phyloP scores from a whole-genome alignment of 2,113 vertebrate genomes.

The Lota lota region DNA sequence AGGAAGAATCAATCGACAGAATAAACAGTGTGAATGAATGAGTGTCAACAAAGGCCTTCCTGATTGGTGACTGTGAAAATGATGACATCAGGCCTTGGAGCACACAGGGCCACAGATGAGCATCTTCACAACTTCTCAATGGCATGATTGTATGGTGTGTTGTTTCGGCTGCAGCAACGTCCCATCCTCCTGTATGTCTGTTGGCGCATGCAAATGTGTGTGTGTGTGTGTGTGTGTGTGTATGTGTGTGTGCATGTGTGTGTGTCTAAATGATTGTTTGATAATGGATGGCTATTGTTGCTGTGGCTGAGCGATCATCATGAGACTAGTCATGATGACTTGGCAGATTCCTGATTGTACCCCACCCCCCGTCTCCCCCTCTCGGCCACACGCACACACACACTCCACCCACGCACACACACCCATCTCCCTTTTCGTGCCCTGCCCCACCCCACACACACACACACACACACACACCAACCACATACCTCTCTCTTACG shows the following conservation, averaged over 20 bases:
- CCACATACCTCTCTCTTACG: background rate
- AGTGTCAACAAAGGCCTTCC: conserved; percentile 32
- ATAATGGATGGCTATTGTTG: conserved; percentile 65
- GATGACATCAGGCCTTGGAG: conserved; percentile 66
- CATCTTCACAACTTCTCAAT: conserved; percentile 54
- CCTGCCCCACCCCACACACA: background rate
- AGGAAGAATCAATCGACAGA: conserved; percentile 40
- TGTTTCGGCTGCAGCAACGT: conserved; percentile 41
- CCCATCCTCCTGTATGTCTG: conserved; percentile 43
- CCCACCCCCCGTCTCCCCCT: background rate
- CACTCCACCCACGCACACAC: background rate
- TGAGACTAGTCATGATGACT: conserved; percentile 71
- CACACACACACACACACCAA: background rate
- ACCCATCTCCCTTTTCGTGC: conserved; percentile 1
- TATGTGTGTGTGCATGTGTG: background rate
- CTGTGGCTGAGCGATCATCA: conserved; percentile 62
- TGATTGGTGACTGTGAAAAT: conserved; percentile 39
- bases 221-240: conserved; percentile 23
- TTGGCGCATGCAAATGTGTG: conserved; percentile 10
- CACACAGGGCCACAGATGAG: conserved; percentile 45
- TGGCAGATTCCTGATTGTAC: conserved; percentile 63
- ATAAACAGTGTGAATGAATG: conserved; percentile 35
- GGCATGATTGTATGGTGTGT: conserved; percentile 49
- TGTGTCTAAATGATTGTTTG: conserved; percentile 6
- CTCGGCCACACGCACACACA: background rate